Evolutionary conservation across 1,140 invertebrate genomes (phyloP).

Genomic region (Drosophila hydei): DNA sequence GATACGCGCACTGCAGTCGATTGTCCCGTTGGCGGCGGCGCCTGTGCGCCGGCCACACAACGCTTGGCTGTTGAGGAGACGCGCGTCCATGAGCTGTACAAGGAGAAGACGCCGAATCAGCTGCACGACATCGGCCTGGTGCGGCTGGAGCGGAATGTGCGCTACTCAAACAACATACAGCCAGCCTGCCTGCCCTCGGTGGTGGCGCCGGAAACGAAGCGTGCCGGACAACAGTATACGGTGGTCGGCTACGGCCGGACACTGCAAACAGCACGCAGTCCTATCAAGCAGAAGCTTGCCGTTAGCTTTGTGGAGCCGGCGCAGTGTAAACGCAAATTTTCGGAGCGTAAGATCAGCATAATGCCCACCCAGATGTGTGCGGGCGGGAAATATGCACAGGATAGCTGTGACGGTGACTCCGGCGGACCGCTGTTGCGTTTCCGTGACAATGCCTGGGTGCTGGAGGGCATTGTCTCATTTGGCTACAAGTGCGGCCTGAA

Average conservation of each 20-base stretch:
- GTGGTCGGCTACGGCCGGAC: constrained; percentile 89
- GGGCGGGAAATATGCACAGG: constrained; percentile 85
- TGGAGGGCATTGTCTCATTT: constrained; percentile 86
- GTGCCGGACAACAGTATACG: constrained; percentile 80
- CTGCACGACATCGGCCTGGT: constrained; percentile 85
- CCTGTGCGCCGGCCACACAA: constrained; percentile 56
- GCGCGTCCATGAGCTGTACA: constrained; percentile 84
- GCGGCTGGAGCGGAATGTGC: constrained; percentile 79
- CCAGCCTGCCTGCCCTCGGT: constrained; percentile 86
- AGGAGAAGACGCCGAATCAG: constrained; percentile 56
- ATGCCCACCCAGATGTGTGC: constrained; percentile 85
- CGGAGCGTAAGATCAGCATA: constrained; percentile 56
- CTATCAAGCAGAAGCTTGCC: constrained; percentile 63
- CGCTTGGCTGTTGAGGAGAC: constrained; percentile 68
- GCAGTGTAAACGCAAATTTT: constrained; percentile 51
- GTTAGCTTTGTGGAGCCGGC: constrained; percentile 57
- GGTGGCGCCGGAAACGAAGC: constrained; percentile 36
- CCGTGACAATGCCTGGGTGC: constrained; percentile 84
- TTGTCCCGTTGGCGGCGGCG: constrained; percentile 78
- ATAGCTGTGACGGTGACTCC: constrained; percentile 88
- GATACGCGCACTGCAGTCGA: constrained; percentile 84
- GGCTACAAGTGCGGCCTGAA: constrained; percentile 84
- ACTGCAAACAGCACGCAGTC: constrained; percentile 74
- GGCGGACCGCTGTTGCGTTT: constrained; percentile 88
- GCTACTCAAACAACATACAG: constrained; percentile 84